Conservation (phyloP, 2,113 vertebrate genomes). For the Capreolus pygargus region DNA sequence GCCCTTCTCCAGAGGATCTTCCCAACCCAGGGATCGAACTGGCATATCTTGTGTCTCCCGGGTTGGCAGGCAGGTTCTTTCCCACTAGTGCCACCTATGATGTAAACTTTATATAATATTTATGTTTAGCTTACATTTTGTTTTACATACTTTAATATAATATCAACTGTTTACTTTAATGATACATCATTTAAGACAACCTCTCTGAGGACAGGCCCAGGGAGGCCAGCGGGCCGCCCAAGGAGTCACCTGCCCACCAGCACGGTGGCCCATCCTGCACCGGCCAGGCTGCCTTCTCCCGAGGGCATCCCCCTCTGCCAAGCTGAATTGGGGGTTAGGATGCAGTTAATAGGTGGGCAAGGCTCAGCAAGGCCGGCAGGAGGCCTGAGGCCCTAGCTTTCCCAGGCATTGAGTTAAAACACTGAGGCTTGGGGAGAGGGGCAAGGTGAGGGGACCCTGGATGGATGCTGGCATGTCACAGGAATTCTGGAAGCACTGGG, state of each 20-base stretch:
- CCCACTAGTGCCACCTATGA: neutral
- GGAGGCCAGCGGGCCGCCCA: accelerated
- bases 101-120: neutral
- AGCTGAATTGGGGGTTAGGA: accelerated
- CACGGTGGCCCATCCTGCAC: accelerated
- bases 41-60: neutral
- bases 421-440: too few relatives aligned
- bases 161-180: too few relatives aligned
- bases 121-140: neutral
- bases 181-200: neutral
- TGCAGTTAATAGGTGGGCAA: neutral
- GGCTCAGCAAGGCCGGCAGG: too few relatives aligned
- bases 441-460: neutral
- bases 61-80: neutral
- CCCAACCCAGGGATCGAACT: accelerated
- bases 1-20: neutral
- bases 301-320: neutral
- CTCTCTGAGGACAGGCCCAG: neutral
- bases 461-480: accelerated
- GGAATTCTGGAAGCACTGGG: neutral
- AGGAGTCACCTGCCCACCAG: neutral
- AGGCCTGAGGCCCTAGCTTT: neutral
- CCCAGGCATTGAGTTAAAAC: neutral
- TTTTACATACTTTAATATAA: neutral
- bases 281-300: neutral